Evolutionary conservation across 2,113 vertebrate genomes (phyloP), one percentile per base, ranked within the genome.

Genomic region (Zeus faber): DNA sequence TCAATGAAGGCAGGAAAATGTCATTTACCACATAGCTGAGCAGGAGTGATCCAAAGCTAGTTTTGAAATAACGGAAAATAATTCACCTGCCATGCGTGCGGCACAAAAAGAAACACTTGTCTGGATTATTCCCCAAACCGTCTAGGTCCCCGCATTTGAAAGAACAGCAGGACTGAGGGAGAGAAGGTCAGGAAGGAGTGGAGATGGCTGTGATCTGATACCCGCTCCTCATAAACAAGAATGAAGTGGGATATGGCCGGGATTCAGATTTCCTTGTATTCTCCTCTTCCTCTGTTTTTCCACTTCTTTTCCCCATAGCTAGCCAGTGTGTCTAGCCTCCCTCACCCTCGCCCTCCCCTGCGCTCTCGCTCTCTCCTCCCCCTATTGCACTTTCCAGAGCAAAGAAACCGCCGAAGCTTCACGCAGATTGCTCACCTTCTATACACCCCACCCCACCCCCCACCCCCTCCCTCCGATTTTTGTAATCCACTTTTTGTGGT

Each of bases 181-280:
- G 16, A 51, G 33, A 54, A 23, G 31, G 58, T 18, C 53, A 29
- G 65, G 62, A 52, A n/a, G 17, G 14, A 50, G 26, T 48, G n/a
- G 53, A 17, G 6, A 49, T 50, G 63, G 48, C 46, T 35, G 63
- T 65, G 77, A 78, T 84, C 55, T 66, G 54, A 78, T 39, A 58
- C 75, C 70, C 69, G 76, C 75, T 74, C 50, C 76, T 75, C 68
- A 76, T 72, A 83, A 74, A 85, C 81, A 82, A 79, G 49, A 80
- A 67, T 63, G 72, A 74, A 79, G 72, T 83, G 75, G 76, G 74
- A 76, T 72, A 80, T 60, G 48, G 67, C 49, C 76, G 61, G 83
- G 85, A 88, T 70, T 90, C 87, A 80, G 79, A 74, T 90, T 88
- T 88, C 87, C 83, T 82, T 73, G 74, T 84, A 80, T 87, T 89